Base-by-base conservation (phyloP, 1,140 invertebrate genomes). In the Drosophila navojoa region DNA sequence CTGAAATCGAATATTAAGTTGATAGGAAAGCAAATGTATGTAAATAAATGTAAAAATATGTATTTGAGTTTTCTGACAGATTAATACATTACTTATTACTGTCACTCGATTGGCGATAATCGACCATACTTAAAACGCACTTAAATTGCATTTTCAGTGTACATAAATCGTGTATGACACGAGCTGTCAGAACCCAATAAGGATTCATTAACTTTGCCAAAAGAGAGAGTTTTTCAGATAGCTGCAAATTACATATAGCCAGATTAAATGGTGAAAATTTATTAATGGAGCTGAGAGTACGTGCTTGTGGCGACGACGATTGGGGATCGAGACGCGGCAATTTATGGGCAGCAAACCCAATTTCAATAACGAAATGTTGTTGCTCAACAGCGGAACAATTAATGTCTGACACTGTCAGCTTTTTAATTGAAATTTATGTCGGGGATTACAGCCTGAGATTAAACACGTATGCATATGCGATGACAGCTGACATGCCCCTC, bases 351-450 rank as follows among this genome's bases (percentile, higher is more conserved):
- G 55, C 25, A 44, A 58, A 58, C 22, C 29, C 13, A 29, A 22
- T 47, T 59, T 59, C 42, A 59, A 59, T 59, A 47, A 19, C 25
- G 25, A 59, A 47, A 47, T 47, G 27, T 32, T 47, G 27, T 32
- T 47, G 57, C 2, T 13, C 45, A 45, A 29, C 42, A 32, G 15
- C 13, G 42, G 42, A 59, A 59, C 42, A 47, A 29, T 59, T 47
- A 59, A 47, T 47, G 27, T 42, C 57, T 59, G 57, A 16, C 15
- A 22, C 5, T 59, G 57, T 47, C 57, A 59, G 42, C 25, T 47
- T 59, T 59, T 59, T 59, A 59, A 59, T 59, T 59, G 57, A 47
- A 59, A 47, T 59, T 59, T 59, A 59, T 59, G 57, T 47, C 44
- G 42, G n/a, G 10, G 42, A 47, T 47, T 47, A 29, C 5, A 32